Evolutionary conservation across 2,888 invertebrate species (phyloP), one percentile per base, ranked within the genome.

Genomic region (Pomacea canaliculata): DNA sequence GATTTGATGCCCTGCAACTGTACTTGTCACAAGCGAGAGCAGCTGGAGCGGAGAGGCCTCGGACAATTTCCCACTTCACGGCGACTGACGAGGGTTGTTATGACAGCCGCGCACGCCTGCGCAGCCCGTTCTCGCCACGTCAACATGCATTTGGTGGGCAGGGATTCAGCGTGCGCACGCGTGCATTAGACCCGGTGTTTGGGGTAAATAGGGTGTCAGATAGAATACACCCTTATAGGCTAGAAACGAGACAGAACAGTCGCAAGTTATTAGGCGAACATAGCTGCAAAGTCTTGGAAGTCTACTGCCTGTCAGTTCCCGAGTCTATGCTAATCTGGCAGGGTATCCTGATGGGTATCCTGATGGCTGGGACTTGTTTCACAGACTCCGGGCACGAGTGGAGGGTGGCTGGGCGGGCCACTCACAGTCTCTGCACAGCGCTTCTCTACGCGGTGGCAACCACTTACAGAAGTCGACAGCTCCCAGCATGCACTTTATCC

Each of bases 51-150:
- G 12, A 56, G 51, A 56, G 51, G 12, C 51, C 51, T 56, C 10
- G 51, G 51, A 56, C 79, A 77, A 77, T 79, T 74, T 73, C 60
- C 75, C 56, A 71, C 73, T 60, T 78, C 78, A 74, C 68, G 71
- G 74, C 74, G 78, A 80, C 71, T 75, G 78, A 80, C 78, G 78
- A 78, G 77, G 71, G 59, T 16, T 80, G 78, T 80, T 80, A 78
- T 80, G 80, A 80, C 80, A 80, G 71, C 60, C n/a, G 78, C 69
- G 74, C 74, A 67, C 69, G 74, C 74, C 74, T 48, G 60, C 68
- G 46, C 68, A 68, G 68, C 62, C 74, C 69, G 67, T 59, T 74
- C 74, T 74, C 74, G 69, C 60, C 74, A 74, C 74, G 74, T 74
- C 74, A 63, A 67, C 60, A 56, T 46, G 51, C 68, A 74, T 74